Evolutionary conservation across 2,113 vertebrate genomes (phyloP), one percentile per base, ranked within the genome.

Genomic region (Bostrychus sinensis): DNA sequence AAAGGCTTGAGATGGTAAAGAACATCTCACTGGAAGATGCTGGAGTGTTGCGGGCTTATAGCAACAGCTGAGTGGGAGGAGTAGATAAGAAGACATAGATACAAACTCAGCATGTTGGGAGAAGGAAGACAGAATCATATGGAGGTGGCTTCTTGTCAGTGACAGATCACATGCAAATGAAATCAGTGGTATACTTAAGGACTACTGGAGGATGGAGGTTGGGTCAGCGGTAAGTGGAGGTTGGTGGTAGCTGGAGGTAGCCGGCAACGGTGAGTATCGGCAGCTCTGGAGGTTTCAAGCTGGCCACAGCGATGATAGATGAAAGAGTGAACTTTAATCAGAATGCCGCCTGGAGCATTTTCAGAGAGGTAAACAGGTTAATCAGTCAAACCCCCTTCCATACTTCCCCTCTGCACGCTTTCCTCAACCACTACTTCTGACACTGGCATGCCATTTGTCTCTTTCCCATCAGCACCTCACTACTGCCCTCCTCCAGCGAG

Each of bases 291-390:
- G 67, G 70, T 48, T 55, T 77, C 64, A 25, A 63, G 68, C 57
- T 1, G 50, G 75, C 70, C 70, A 3, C 11, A 62, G 75, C 12
- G 75, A 85, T 92, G 91, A 93, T 90, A 88, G 91, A 93, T 92
- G 88, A 87, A 91, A 75, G 85, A 73, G 74, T 87, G 92, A 92
- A 88, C 84, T 89, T 92, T 92, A 92, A 92, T 92, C 90, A 90
- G 91, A 92, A 89, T 71, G 84, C 82, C 54, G 89, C 91, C 91
- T 39, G 80, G 70, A 88, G 91, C 90, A 72, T 84, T 90, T 90
- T 90, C 86, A 75, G 81, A 85, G 88, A 87, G 84, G 85, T 89
- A 89, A 90, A 91, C 91, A 90, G 91, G 88, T 91, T 91, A 91
- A 92, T 93, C 92, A 88, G 89, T 91, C 91, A 91, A 86, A 71